Base-by-base conservation (phyloP, 2,113 vertebrate species). In the Megaceryle maxima region DNA sequence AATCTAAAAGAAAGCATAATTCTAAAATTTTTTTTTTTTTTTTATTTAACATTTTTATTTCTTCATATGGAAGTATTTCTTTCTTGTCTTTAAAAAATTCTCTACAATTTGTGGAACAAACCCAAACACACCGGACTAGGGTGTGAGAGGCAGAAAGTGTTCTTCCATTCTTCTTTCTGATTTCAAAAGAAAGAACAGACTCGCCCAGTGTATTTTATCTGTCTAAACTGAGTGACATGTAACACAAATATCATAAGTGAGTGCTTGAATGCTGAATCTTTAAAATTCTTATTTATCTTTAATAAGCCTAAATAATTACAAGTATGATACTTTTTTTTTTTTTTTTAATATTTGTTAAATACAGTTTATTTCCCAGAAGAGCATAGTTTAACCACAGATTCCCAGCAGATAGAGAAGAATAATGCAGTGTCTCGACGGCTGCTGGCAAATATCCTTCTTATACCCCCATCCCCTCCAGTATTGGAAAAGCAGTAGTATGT, bases 281-380 rank as follows among this genome's bases (percentile, higher is more conserved):
- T 89, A 14, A 72, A 94, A 60, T 75, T 68, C 43, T 56, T 68
- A 48, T 66, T 72, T 91, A 46, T 57, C n/a, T 59, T 77, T 87
- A 88, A 39, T 64, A 86, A 86, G 26, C 26, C 29, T 81, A 90
- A 87, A 87, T 87, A 88, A 59, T 86, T 74, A 13, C 4, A 88
- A 88, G 19, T 13, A 43, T 3, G 10, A 55, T 57, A 35, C 22
- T 37, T 82, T 31, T 16, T 22, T 37, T 13, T 16, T 22, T 37
- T 13, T 19, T 28, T 51, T 31, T 33, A 20, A 46, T 7, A 39
- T 28, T 79, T 69, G 62, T 81, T 90, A 70, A 83, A 62, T 81
- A 87, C 56, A 59, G 24, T 90, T 94, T 90, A 92, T 96, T 92
- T 91, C 67, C 77, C 64, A 94, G 85, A 25, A 87, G 93, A 91